Evolutionary conservation across 2,797 vertebrate species (phyloP), one percentile per base, ranked within the genome.

Genomic region (Poecilia velifera): DNA sequence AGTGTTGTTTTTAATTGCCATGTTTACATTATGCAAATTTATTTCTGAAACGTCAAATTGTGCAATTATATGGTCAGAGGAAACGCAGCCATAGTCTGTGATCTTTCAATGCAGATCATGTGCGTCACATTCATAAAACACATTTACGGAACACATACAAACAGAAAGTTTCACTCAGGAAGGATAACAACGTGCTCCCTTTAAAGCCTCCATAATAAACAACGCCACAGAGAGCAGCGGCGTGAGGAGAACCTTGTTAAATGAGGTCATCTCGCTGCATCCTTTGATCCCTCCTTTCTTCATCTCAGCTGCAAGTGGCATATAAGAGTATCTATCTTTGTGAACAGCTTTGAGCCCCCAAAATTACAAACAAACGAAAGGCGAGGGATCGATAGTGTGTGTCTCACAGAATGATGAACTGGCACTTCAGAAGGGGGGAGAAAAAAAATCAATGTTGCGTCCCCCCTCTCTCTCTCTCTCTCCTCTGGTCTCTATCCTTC

Each of bases 361-460:
- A 95, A 95, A 95, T 96, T 95, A 96, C 95, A 96, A 96, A 96
- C 94, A 96, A 96, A 96, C 93, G 89, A 93, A 95, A 94, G 94
- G 89, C 90, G 41, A 76, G 18, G 84, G 88, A 96, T 96, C 94
- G 89, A 96, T 96, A 79, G 87, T 82, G 88, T 86, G 91, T 92
- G 94, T 95, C 95, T 95, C 91, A 85, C 87, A 89, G 93, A 95
- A 95, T 96, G 95, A 96, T 96, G 94, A 96, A 96, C 94, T 95
- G 95, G 94, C 95, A 95, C 93, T 96, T 94, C 90, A 92, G 87
- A 92, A 72, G 81, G 82, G 86, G 74, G 43, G n/a, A 4, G 6
- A 53, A 1, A 39, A 72, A 91, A 95, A 95, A 96, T 96, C 96
- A 93, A 96, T 96, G 91, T 79, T 12, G 72, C 80, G 41, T 88